Conservation (phyloP, 2,797 vertebrate species). For the Sebastes oblongus region DNA sequence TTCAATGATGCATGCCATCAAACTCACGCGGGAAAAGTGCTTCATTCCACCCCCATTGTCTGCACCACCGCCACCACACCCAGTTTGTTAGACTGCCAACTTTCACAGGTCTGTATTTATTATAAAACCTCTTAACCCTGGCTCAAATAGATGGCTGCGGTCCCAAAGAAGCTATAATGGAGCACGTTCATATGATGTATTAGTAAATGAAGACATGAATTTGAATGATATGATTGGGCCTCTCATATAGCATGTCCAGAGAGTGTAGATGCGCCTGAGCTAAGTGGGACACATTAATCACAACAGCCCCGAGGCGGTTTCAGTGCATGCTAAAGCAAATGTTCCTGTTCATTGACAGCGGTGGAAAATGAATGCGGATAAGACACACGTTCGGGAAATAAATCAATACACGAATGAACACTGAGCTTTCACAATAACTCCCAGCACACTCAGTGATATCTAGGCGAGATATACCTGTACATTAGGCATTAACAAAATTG, state of each 20-base stretch:
- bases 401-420: constrained; percentile 53
- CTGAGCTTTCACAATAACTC: constrained; percentile 9
- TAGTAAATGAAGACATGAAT: constrained; percentile 61
- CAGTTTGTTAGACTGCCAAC: constrained; percentile 57
- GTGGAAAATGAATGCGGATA: constrained; percentile 57
- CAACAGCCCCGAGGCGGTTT: constrained; percentile 46
- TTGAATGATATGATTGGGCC: constrained; percentile 60
- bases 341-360: constrained; percentile 66
- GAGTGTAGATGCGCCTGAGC: constrained; percentile 46
- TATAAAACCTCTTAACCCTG: constrained; percentile 65
- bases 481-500: not conserved
- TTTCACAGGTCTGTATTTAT: constrained; percentile 64
- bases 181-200: constrained; percentile 57
- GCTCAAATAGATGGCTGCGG: constrained; percentile 48
- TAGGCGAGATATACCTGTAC: not conserved
- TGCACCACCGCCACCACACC: constrained; percentile 21
- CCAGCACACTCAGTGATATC: constrained; percentile 1
- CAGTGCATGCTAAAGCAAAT: constrained; percentile 64
- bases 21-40: constrained; percentile 61
- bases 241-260: constrained; percentile 51
- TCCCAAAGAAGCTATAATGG: constrained; percentile 51
- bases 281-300: constrained; percentile 75
- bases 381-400: constrained; percentile 38
- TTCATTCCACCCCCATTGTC: constrained; percentile 53
- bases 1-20: constrained; percentile 83